phyloP scores from a whole-genome alignment of 2,113 vertebrate genomes.

The Nesogale talazaci region DNA sequence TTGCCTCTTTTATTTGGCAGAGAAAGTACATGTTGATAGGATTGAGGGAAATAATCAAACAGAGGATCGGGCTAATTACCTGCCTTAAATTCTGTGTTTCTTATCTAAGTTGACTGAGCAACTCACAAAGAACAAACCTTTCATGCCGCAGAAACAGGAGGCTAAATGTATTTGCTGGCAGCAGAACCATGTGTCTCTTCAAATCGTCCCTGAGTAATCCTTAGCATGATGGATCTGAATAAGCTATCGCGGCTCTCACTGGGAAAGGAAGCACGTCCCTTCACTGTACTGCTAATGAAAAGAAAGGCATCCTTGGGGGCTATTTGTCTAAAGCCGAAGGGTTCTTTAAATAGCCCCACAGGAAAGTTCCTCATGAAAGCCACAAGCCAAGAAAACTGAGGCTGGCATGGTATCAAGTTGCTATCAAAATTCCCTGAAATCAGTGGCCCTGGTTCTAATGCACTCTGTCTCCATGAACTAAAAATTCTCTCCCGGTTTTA shows the following conservation, averaged over 20 bases:
- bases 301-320: slow-evolving; percentile 49
- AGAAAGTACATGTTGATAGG: neutral
- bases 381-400: slow-evolving; percentile 57
- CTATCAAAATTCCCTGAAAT: slow-evolving; percentile 55
- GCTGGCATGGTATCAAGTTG: slow-evolving; percentile 45
- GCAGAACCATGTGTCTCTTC: slow-evolving; percentile 46
- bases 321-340: slow-evolving; percentile 46
- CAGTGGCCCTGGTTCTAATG: neutral
- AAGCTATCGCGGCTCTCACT: slow-evolving; percentile 67
- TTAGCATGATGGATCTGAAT: slow-evolving; percentile 75
- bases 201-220: slow-evolving; percentile 50
- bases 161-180: slow-evolving; percentile 71
- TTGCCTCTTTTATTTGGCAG: neutral
- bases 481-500: slow-evolving; percentile 42
- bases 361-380: neutral
- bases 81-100: slow-evolving; percentile 14
- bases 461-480: neutral
- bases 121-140: slow-evolving; percentile 10
- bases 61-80: neutral
- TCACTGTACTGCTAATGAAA: slow-evolving; percentile 67
- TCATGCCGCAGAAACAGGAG: neutral
- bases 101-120: slow-evolving; percentile 36
- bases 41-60: neutral
- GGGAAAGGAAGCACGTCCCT: slow-evolving; percentile 71
- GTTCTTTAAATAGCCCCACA: slow-evolving; percentile 50